Percentiles rank a stretch among this genome's conserved stretches.
Conservation (phyloP, 1,140 invertebrate species). For the Hylaeus anthracinus region DNA sequence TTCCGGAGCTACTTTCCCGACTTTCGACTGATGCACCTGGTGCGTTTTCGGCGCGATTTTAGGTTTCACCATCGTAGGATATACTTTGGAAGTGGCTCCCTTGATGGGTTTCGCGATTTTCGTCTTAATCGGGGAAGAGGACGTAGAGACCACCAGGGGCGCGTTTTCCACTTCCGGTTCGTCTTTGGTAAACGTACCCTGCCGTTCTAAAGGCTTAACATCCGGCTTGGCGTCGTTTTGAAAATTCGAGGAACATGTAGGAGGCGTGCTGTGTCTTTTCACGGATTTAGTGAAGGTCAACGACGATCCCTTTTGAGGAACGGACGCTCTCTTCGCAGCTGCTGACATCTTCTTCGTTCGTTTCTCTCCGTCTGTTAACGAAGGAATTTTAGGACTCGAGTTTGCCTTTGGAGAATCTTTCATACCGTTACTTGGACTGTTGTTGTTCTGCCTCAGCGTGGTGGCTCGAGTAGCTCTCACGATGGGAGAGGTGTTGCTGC, state of each 20-base stretch:
- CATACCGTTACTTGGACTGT: constrained; percentile 30
- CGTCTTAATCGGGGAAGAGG: constrained; percentile 71
- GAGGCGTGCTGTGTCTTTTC: constrained; percentile 72
- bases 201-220: constrained; percentile 84
- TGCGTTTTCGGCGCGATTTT: constrained; percentile 61
- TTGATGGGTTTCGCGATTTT: constrained; percentile 72
- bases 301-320: constrained; percentile 69
- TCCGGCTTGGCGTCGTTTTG: constrained; percentile 52
- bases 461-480: constrained; percentile 75
- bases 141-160: constrained; percentile 69
- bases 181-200: constrained; percentile 94
- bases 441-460: constrained; percentile 74
- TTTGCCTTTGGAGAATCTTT: constrained; percentile 62
- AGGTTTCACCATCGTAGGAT: constrained; percentile 56
- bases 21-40: constrained; percentile 69
- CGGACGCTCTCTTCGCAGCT: constrained; percentile 67
- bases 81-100: constrained; percentile 56
- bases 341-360: constrained; percentile 10
- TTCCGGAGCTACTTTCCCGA: constrained; percentile 71
- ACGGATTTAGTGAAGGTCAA: constrained; percentile 62
- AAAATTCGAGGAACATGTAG: constrained; percentile 49
- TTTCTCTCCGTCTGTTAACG: constrained; percentile 32
- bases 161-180: constrained; percentile 81
- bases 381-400: constrained; percentile 54
- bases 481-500: constrained; percentile 75